These are phyloP conservation scores for Prionace glauca DNA, from an alignment of 2,797 vertebrate genomes.

Conservation along the genomic window DNA sequence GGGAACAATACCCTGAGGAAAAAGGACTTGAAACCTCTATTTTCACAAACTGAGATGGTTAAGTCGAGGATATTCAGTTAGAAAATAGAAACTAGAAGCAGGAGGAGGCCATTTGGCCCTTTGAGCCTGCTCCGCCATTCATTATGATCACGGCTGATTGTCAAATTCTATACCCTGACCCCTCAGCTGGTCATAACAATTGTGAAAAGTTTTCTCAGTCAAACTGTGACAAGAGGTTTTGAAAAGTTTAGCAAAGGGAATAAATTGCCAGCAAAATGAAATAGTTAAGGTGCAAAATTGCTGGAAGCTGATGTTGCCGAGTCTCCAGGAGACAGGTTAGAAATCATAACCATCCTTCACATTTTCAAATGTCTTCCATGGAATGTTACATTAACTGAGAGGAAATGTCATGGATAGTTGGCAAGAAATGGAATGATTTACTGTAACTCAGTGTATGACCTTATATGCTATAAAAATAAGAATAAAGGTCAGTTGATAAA, in stretches of 20 bases:
- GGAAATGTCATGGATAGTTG: neutral
- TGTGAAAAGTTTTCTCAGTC: neutral
- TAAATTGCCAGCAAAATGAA: neutral
- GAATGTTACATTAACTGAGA: neutral
- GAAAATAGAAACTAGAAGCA: no score
- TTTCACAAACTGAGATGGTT: no score
- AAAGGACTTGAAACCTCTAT: no score
- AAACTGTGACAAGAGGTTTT: neutral
- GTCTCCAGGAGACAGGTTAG: neutral
- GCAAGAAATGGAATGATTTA: neutral
- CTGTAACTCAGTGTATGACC: neutral
- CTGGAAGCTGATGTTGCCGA: neutral
- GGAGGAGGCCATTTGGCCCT: no score
- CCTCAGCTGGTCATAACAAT: no score
- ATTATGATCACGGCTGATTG: no score
- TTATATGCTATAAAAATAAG: neutral
- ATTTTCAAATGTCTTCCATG: neutral
- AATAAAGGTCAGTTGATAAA: neutral
- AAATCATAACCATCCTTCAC: neutral
- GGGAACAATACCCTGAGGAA: no score
- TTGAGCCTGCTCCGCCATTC: no score
- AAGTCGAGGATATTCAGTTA: no score
- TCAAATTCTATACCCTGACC: no score
- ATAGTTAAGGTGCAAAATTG: neutral
- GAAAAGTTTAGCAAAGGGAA: neutral